Evolutionary conservation across 2,888 invertebrate species (phyloP).

Genomic region (Polydrusus cervinus): DNA sequence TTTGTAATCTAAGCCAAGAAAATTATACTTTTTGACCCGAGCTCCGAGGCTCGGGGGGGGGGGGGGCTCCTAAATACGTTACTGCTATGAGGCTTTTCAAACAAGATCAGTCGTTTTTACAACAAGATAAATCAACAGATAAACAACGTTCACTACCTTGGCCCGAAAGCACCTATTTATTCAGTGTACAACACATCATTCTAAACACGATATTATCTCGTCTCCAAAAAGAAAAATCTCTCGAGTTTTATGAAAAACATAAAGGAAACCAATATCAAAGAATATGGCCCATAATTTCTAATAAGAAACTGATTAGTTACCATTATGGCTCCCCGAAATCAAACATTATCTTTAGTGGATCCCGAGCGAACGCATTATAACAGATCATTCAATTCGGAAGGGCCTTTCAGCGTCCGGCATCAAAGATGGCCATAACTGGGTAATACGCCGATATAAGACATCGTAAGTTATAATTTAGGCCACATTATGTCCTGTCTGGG

Average conservation of each 20-base stretch:
- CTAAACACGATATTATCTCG: not conserved
- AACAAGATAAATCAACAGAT: too few relatives aligned
- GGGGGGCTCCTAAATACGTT: too few relatives aligned
- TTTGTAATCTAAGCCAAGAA: too few relatives aligned
- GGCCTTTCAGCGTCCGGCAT: conserved; percentile 52
- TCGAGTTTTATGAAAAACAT: conserved; percentile 3
- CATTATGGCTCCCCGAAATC: conserved; percentile 47
- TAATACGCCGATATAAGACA: conserved; percentile 67
- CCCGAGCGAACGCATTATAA: conserved; percentile 46
- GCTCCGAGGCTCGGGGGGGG: too few relatives aligned
- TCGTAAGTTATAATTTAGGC: conserved; percentile 68
- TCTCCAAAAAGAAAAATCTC: not conserved
- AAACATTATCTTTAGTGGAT: conserved; percentile 50
- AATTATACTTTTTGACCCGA: too few relatives aligned
- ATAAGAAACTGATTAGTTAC: conserved; percentile 53
- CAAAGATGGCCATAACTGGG: conserved; percentile 53
- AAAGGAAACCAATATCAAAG: conserved; percentile 29
- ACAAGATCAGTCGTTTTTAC: too few relatives aligned
- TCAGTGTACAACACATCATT: too few relatives aligned
- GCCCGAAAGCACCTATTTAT: too few relatives aligned
- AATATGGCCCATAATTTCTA: conserved; percentile 42
- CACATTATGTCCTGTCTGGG: conserved; percentile 65
- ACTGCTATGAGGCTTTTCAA: too few relatives aligned
- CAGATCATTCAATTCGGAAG: conserved; percentile 53
- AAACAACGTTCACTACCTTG: too few relatives aligned